A percentile compares a stretch with the other conserved stretches of the same genome.
Evolutionary conservation across 2,888 invertebrate genomes (phyloP).

Genomic region (Andrena hattorfiana): DNA sequence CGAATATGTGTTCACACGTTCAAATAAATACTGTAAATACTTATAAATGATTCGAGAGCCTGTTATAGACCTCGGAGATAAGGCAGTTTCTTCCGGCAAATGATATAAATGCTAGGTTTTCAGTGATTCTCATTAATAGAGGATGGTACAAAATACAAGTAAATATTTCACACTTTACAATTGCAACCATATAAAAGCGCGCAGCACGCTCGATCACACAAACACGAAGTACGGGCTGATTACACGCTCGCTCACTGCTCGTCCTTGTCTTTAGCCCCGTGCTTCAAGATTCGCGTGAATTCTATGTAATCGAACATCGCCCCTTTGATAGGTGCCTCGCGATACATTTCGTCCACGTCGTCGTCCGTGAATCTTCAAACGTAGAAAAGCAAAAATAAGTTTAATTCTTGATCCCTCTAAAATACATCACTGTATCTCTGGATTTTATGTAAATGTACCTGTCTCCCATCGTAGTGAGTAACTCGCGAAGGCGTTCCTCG

Average conservation of each 20-base stretch:
- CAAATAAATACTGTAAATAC: conserved; percentile 46
- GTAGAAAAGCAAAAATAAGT: background rate
- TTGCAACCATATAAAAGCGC: conserved; percentile 39
- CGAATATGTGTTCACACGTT: background rate
- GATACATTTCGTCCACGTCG: conserved; percentile 99
- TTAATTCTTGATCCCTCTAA: background rate
- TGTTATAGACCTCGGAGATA: conserved; percentile 31
- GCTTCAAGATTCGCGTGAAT: conserved; percentile 99
- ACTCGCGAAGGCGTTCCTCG: conserved; percentile 97
- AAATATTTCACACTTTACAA: conserved; percentile 58
- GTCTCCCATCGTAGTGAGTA: conserved; percentile 99
- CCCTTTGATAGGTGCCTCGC: conserved; percentile 98
- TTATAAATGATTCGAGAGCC: conserved; percentile 4
- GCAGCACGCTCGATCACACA: conserved; percentile 47
- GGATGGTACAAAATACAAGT: conserved; percentile 60
- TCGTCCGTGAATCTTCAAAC: conserved; percentile 92
- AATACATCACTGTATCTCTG: background rate
- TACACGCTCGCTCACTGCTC: conserved; percentile 88
- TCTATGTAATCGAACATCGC: conserved; percentile 98
- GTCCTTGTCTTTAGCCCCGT: conserved; percentile 99
- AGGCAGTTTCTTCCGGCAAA: conserved; percentile 50
- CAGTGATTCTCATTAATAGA: conserved; percentile 52
- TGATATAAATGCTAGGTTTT: conserved; percentile 40
- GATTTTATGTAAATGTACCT: conserved; percentile 84
- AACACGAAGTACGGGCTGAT: conserved; percentile 27